Percentiles rank a stretch among this genome's conserved stretches.
phyloP scores from a whole-genome alignment of 2,888 invertebrate genomes.

The Xiphydria camelus region DNA sequence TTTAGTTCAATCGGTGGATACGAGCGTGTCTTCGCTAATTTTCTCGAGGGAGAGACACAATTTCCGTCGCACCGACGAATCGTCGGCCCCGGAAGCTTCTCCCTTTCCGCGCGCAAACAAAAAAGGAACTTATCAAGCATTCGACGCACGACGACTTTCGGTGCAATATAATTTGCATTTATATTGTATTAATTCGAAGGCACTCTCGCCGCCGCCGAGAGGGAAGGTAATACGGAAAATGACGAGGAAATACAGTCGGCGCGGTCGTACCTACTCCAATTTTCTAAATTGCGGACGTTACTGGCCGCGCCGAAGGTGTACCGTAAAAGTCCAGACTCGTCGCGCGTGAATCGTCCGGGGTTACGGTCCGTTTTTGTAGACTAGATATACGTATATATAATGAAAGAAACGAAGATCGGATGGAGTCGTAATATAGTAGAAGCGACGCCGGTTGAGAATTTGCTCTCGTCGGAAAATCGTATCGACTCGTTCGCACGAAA shows the following conservation, averaged over 20 bases:
- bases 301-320: conserved; percentile 24
- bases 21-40: no score
- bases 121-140: background rate
- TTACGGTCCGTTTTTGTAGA: conserved; percentile 26
- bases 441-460: no score
- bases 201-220: conserved; percentile 3
- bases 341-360: conserved; percentile 14
- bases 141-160: background rate
- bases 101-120: no score
- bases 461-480: no score
- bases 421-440: no score
- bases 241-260: conserved; percentile 34
- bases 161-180: conserved; percentile 44
- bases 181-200: conserved; percentile 48
- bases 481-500: no score
- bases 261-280: conserved; percentile 40
- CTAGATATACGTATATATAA: no score
- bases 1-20: no score
- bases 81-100: no score
- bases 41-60: no score
- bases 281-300: conserved; percentile 39
- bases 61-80: no score
- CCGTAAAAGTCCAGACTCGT: conserved; percentile 28
- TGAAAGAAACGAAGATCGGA: no score
- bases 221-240: conserved; percentile 24